A percentile compares a stretch with the other conserved stretches of the same genome.
Conservation (phyloP, 2,888 invertebrate species). For the Melanostoma scalare region DNA sequence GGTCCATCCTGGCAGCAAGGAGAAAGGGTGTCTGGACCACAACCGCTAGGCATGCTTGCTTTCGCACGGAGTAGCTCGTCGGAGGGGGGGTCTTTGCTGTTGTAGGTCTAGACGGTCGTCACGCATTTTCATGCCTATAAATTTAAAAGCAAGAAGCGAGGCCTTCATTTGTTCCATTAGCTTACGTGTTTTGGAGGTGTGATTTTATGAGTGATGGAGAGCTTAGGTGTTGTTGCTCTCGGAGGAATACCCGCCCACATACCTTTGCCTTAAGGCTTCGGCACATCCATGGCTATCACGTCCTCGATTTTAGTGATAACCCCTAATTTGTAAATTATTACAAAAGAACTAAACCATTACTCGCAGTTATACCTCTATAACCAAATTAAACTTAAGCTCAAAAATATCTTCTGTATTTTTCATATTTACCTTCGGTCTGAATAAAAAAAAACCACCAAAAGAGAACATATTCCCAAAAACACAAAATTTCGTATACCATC, state of each 20-base stretch:
- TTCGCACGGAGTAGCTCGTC: constrained; percentile 4
- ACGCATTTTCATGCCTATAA: neutral
- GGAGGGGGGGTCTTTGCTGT: constrained; percentile 9
- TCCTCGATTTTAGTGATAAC: neutral
- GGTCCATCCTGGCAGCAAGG: neutral
- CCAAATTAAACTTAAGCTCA: neutral
- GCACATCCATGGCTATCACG: constrained; percentile 7
- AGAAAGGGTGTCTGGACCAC: constrained; percentile 3
- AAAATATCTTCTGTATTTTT: neutral
- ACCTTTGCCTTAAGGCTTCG: neutral
- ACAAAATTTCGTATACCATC: constrained; percentile 2
- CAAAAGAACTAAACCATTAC: no score
- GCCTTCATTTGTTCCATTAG: neutral
- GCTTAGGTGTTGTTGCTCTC: constrained; percentile 4
- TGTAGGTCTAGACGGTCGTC: neutral
- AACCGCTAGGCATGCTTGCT: constrained; percentile 13
- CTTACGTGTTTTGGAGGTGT: neutral
- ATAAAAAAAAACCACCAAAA: neutral
- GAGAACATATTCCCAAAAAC: neutral
- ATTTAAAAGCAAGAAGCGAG: neutral
- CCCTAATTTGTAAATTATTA: neutral
- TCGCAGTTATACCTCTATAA: neutral
- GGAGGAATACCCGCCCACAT: neutral
- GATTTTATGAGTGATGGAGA: neutral
- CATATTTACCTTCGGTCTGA: neutral